These are phyloP conservation scores for Brachionus plicatilis DNA, from an alignment of 1,140 invertebrate species.

Conservation along the genomic window DNA sequence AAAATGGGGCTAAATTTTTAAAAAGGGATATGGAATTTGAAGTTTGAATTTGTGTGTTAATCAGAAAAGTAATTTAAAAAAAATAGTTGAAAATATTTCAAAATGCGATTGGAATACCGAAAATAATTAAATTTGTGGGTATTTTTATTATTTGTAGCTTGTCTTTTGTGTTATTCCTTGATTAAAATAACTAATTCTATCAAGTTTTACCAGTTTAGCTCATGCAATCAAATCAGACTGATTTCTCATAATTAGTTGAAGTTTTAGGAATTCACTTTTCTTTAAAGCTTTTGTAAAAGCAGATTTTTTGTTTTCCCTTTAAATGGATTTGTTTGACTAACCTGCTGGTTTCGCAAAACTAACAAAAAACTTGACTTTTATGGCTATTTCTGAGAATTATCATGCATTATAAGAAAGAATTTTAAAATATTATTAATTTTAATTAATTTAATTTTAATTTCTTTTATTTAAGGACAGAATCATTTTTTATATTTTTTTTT, in stretches of 20 bases:
- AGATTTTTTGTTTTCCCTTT: not conserved
- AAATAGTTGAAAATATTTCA: not conserved
- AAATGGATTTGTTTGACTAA: conserved; percentile 1
- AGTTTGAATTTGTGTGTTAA: not conserved
- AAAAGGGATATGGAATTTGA: not conserved
- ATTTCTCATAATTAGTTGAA: not conserved
- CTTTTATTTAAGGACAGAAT: not conserved
- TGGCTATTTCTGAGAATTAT: not conserved
- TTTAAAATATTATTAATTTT: not conserved
- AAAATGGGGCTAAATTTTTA: not conserved
- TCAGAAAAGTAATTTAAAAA: not conserved
- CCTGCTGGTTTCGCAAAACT: not conserved
- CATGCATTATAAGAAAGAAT: not conserved
- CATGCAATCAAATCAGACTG: not conserved
- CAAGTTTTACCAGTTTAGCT: not conserved
- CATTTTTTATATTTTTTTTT: not conserved
- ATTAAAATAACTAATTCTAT: not conserved
- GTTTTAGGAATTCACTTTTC: not conserved
- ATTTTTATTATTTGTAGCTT: not conserved
- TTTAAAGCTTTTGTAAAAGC: not conserved
- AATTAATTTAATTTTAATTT: not conserved
- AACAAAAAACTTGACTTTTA: not conserved
- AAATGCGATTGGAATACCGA: not conserved
- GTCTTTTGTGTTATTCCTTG: not conserved
- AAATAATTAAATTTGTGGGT: not conserved